Conservation (phyloP, 2,797 vertebrate species). For the Sardinella longiceps region DNA sequence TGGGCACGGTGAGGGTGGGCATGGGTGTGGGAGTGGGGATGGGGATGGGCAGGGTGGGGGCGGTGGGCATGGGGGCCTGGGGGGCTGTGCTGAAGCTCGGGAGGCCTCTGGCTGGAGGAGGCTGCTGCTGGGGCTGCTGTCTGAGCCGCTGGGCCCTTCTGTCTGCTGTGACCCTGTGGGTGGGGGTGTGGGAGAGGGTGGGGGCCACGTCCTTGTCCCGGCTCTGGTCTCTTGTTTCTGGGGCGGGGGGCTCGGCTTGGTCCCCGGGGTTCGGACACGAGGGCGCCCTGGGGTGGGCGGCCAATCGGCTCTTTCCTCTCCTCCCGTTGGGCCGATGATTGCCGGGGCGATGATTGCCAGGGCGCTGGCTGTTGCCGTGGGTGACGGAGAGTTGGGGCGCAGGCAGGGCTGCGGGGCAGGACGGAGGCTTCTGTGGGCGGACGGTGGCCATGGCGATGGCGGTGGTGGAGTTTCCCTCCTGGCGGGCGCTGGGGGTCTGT, state of each 20-base stretch:
- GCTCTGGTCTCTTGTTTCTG: background rate
- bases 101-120: conserved; percentile 46
- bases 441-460: background rate
- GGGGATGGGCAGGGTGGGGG: background rate
- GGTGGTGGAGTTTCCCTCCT: background rate
- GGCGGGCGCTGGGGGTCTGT: conserved; percentile 74
- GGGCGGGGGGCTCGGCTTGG: background rate
- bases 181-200: no score
- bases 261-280: background rate
- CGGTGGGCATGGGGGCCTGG: background rate
- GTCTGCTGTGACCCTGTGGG: background rate
- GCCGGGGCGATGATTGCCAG: conserved; percentile 27
- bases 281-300: background rate
- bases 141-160: conserved; percentile 37
- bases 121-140: conserved; percentile 54
- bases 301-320: background rate
- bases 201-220: no score
- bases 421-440: conserved; percentile 38
- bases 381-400: conserved; percentile 24
- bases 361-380: background rate
- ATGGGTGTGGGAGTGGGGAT: background rate
- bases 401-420: conserved; percentile 27
- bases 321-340: conserved; percentile 35
- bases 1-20: background rate
- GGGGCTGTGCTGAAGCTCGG: conserved; percentile 36